Evolutionary conservation across 2,797 vertebrate species (phyloP).

Genomic region (Intellagama lesueurii): DNA sequence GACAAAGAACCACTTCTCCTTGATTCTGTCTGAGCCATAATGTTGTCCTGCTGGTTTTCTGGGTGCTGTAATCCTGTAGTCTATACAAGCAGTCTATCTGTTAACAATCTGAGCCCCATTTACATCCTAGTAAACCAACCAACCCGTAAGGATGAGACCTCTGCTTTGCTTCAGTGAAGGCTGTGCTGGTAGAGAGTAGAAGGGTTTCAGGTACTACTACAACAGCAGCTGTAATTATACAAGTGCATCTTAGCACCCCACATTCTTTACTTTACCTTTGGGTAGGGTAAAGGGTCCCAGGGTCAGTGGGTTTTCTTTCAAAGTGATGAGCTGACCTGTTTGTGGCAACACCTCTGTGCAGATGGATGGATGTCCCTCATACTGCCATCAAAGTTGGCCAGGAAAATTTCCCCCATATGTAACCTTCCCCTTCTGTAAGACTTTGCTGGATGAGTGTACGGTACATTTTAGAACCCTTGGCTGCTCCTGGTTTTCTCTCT

Average conservation of each 20-base stretch:
- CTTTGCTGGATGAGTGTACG: neutral
- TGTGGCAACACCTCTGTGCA: neutral
- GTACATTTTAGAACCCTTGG: neutral
- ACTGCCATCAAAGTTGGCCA: slow-evolving; percentile 3
- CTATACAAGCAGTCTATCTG: neutral
- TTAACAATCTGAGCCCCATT: neutral
- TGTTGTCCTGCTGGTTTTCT: neutral
- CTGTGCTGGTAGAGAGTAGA: neutral
- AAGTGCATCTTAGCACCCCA: neutral
- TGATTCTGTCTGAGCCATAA: neutral
- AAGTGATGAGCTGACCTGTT: neutral
- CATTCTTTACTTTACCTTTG: too few species aligned
- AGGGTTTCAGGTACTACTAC: neutral
- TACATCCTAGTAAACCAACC: neutral
- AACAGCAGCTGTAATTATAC: neutral
- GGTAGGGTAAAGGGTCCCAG: neutral
- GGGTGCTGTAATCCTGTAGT: neutral
- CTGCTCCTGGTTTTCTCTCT: neutral
- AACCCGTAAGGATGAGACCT: neutral
- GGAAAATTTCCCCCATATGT: neutral
- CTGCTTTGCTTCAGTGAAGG: neutral
- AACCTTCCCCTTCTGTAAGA: neutral
- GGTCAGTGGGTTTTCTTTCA: neutral
- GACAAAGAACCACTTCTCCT: neutral
- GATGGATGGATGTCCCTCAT: neutral